Evolutionary conservation across 2,797 vertebrate species (phyloP), one percentile per base, ranked within the genome.

Genomic region (Bradypodion pumilum): DNA sequence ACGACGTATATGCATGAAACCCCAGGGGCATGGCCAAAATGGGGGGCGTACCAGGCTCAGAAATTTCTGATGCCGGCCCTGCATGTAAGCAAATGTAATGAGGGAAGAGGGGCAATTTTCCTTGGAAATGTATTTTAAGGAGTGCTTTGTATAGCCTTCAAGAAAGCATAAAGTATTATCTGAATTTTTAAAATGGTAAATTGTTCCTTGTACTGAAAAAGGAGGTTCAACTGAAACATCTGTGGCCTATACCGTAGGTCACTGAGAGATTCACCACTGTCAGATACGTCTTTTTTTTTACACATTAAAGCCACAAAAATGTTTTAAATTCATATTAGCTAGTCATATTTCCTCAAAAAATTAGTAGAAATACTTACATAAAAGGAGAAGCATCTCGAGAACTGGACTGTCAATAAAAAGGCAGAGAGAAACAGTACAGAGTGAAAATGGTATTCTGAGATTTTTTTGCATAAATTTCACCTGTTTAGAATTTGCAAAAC

Each of bases 361-460:
- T 87, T 49, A 29, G 63, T 60, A 77, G 75, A 83, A 90, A 66
- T 60, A 97, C 98, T 97, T 92, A 99, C 98, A 94, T 92, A 94
- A 99, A 99, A 0, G 98, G 97, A 84, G 98, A 98, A 79, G 96
- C 96, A 95, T 99, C 98, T 88, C 96, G 96, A 84, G 96, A 95
- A 89, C 95, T 93, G 8, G 96, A 93, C 98, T 98, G 76, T 5
- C 1, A 76, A 76, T 46, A 85, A 62, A 87, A 32, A 83, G 25
- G 88, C 89, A 70, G 15, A 92, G 84, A 77, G 78, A 91, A 8
- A 16, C 46, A 91, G 25, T 85, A 42, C 23, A 42, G 15, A 40
- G 12, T 69, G 44, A 70, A 76, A 65, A n/a, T 5, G 21, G 23
- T 46, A 42, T 27, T 66, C 32, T 29, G 29, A 62, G 7, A 35